These are phyloP conservation scores for Sinocyclocheilus anophthalmus DNA, from an alignment of 2,113 vertebrate species.

Conservation along the genomic window DNA sequence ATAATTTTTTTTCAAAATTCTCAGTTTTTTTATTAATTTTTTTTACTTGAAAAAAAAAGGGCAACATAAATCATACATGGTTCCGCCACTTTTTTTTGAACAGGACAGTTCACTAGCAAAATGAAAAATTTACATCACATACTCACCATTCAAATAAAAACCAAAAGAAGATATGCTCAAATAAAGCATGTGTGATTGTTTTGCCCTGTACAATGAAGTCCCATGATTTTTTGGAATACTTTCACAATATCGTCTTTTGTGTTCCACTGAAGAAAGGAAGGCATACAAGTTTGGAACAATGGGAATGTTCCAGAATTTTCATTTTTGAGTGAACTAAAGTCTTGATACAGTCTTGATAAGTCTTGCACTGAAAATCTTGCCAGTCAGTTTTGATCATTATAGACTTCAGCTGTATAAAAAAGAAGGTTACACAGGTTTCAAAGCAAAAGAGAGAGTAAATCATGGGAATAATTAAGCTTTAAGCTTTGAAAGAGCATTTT, in stretches of 20 bases:
- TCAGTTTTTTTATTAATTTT: no score
- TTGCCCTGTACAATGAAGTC: neutral
- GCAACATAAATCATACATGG: no score
- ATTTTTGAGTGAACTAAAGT: neutral
- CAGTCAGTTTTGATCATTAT: neutral
- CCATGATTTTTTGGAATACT: neutral
- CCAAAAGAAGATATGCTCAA: no score
- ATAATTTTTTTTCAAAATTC: no score
- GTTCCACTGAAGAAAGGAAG: no score
- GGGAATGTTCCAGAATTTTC: no score
- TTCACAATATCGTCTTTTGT: neutral
- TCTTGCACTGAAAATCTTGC: neutral
- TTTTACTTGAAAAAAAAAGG: no score
- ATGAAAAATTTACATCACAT: no score
- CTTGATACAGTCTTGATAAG: no score
- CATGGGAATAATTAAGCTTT: neutral
- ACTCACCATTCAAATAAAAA: no score
- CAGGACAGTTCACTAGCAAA: no score
- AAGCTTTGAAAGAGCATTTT: neutral
- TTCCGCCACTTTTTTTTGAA: no score
- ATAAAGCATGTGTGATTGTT: neutral
- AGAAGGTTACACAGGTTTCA: neutral
- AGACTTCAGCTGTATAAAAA: neutral
- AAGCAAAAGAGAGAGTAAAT: neutral
- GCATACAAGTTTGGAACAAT: neutral